These are phyloP conservation scores for Drosophila maculinotata DNA, from an alignment of 2,888 invertebrate genomes.

Conservation along the genomic window DNA sequence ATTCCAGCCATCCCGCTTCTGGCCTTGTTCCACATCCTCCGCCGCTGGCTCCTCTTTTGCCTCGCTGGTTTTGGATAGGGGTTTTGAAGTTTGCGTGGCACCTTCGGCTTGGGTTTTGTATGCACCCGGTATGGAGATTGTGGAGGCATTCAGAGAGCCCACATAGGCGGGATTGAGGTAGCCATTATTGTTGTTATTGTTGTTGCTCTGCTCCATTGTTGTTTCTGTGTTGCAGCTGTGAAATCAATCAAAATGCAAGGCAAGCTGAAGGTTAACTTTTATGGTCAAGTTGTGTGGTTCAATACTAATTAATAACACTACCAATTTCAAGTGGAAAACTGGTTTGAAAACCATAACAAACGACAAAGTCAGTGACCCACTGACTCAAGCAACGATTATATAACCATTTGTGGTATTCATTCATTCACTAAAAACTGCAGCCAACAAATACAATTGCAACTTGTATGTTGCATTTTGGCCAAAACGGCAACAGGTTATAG, in stretches of 20 bases:
- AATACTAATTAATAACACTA: slow-evolving; percentile 44
- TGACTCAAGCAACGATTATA: slow-evolving; percentile 68
- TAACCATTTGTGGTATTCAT: slow-evolving; percentile 58
- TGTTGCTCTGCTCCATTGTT: slow-evolving; percentile 34
- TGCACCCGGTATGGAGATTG: slow-evolving; percentile 71
- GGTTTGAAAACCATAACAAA: slow-evolving; percentile 26
- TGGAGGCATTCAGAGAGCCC: slow-evolving; percentile 69
- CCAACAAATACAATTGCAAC: slow-evolving; percentile 22
- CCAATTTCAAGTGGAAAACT: slow-evolving; percentile 19
- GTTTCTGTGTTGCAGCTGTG: slow-evolving; percentile 39
- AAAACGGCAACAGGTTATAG: slow-evolving; percentile 17
- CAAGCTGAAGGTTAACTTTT: slow-evolving; percentile 54
- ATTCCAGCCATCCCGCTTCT: slow-evolving; percentile 86
- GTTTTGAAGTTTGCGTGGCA: background rate
- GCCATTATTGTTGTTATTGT: slow-evolving; percentile 49
- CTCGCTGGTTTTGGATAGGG: slow-evolving; percentile 26
- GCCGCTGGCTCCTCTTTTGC: slow-evolving; percentile 2
- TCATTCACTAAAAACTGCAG: slow-evolving; percentile 53
- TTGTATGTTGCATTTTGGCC: slow-evolving; percentile 8
- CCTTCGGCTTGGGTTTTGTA: slow-evolving; percentile 53
- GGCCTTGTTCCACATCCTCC: slow-evolving; percentile 28
- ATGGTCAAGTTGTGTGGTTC: slow-evolving; percentile 70
- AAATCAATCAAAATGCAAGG: slow-evolving; percentile 46
- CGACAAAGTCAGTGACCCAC: slow-evolving; percentile 73
- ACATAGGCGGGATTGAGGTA: slow-evolving; percentile 72